phyloP scores from a whole-genome alignment of 2,797 vertebrate genomes.

The Balearica regulorum region DNA sequence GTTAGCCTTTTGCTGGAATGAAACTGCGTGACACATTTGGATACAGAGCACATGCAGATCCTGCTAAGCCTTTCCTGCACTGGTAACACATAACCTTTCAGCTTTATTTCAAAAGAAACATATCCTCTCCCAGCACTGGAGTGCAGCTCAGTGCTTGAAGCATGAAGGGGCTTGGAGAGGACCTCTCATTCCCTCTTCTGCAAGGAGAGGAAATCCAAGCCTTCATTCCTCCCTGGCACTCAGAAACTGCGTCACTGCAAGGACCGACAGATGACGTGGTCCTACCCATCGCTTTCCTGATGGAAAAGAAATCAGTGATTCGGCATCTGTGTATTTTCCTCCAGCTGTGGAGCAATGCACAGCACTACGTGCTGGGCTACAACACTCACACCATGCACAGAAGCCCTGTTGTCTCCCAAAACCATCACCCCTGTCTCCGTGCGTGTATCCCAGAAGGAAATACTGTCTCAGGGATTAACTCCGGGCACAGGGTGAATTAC shows the following conservation, averaged over 20 bases:
- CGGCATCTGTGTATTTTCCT: neutral
- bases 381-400: neutral
- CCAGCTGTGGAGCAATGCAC: neutral
- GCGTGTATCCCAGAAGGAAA: neutral
- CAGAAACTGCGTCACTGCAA: neutral
- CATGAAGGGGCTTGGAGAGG: neutral
- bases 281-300: neutral
- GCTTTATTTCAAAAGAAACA: neutral
- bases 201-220: neutral
- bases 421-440: rapidly evolving
- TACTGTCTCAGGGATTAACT: neutral
- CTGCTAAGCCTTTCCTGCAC: neutral
- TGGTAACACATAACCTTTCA: neutral
- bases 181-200: neutral
- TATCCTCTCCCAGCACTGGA: neutral
- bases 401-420: neutral
- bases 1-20: neutral
- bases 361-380: neutral
- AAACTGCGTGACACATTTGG: neutral
- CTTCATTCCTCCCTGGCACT: neutral
- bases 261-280: neutral
- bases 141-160: neutral
- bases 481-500: neutral
- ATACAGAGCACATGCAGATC: neutral
- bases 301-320: neutral